Evolutionary conservation across 2,888 invertebrate species (phyloP).

Genomic region (Nomada flava): DNA sequence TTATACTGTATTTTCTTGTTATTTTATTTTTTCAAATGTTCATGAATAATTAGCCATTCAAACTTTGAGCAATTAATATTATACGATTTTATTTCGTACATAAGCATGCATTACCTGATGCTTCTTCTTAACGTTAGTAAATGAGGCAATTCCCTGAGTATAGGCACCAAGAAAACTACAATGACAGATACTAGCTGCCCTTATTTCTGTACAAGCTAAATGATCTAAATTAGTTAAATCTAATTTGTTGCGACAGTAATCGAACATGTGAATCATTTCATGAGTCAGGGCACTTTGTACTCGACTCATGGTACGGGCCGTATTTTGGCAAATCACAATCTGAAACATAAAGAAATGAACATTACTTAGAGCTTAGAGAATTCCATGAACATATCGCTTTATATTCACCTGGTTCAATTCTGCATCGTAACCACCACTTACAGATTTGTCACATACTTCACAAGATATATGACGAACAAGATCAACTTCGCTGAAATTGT

Average conservation of each 20-base stretch:
- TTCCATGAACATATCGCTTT: neutral
- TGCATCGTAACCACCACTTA: slow-evolving; percentile 97
- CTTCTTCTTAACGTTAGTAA: slow-evolving; percentile 89
- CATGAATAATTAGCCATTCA: neutral
- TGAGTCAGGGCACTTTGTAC: slow-evolving; percentile 94
- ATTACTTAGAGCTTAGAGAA: neutral
- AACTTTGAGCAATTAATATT: too few relatives aligned
- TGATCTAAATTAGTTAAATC: slow-evolving; percentile 96
- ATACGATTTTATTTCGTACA: neutral
- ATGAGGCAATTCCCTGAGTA: slow-evolving; percentile 91
- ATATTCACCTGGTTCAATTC: slow-evolving; percentile 89
- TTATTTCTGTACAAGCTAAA: slow-evolving; percentile 96
- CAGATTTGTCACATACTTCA: slow-evolving; percentile 93
- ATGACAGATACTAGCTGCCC: slow-evolving; percentile 97
- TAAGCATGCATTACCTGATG: slow-evolving; percentile 90
- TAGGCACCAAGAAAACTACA: slow-evolving; percentile 94
- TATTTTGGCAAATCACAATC: slow-evolving; percentile 97
- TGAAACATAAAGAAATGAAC: slow-evolving; percentile 80
- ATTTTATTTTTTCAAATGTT: neutral
- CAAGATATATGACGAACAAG: slow-evolving; percentile 95
- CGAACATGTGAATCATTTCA: slow-evolving; percentile 98
- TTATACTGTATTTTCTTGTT: too few relatives aligned
- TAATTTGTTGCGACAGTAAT: slow-evolving; percentile 94
- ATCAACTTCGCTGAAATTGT: slow-evolving; percentile 90
- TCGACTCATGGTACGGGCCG: slow-evolving; percentile 88